These are phyloP conservation scores for Sardinella longiceps DNA, from an alignment of 2,797 vertebrate species.

Conservation along the genomic window DNA sequence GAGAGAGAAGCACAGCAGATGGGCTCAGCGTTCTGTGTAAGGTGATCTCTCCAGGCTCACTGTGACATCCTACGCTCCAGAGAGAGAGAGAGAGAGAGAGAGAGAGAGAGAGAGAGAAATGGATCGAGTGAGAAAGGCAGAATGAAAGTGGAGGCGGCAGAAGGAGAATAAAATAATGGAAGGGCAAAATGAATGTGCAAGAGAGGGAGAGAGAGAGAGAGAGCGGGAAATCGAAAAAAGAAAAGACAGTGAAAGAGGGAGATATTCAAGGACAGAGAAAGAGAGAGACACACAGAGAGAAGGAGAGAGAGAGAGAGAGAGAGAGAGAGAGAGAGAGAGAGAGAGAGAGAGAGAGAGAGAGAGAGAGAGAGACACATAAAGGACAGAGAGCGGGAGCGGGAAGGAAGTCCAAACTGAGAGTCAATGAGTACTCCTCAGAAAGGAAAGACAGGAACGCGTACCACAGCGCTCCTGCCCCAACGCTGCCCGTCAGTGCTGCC, in stretches of 20 bases:
- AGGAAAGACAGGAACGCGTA: not conserved
- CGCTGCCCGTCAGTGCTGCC: not conserved
- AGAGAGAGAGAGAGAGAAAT: not conserved
- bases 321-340: not conserved
- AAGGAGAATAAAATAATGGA: too few species aligned
- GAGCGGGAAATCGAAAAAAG: not conserved
- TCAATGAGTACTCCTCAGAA: not conserved
- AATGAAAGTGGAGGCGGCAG: not conserved
- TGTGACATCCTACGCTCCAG: conserved; percentile 27
- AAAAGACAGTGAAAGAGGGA: not conserved
- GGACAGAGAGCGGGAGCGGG: too few species aligned
- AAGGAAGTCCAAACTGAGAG: not conserved
- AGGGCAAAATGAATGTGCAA: not conserved
- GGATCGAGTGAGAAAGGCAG: not conserved
- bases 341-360: not conserved
- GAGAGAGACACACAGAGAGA: not conserved
- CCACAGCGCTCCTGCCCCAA: not conserved
- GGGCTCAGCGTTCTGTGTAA: conserved; percentile 44
- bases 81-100: not conserved
- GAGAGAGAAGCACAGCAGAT: conserved; percentile 37
- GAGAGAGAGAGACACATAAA: too few species aligned
- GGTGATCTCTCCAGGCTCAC: conserved; percentile 24
- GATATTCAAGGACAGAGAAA: not conserved
- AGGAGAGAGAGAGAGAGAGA: not conserved
- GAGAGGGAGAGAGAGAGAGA: not conserved